Percentiles rank a stretch among this genome's conserved stretches.
These are phyloP conservation scores for Dendronephthya gigantea DNA, from an alignment of 64 coral and sea anemone genomes.

Conservation along the genomic window DNA sequence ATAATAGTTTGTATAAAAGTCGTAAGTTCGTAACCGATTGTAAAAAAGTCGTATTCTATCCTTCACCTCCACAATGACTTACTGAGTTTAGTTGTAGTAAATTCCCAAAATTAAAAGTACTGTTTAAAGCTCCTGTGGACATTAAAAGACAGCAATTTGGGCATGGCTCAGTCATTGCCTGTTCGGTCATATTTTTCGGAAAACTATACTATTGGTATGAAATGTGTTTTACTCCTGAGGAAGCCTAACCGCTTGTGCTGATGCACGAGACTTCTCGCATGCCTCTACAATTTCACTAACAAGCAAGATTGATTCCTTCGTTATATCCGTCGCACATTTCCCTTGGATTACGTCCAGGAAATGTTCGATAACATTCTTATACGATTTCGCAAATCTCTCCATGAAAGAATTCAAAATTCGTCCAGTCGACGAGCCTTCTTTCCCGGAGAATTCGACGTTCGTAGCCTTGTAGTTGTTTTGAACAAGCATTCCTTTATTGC, in stretches of 20 bases:
- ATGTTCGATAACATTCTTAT: slow-evolving; percentile 39
- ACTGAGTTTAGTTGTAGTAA: too few relatives aligned
- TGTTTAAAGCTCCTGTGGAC: too few relatives aligned
- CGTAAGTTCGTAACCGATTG: too few relatives aligned
- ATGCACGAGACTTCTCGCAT: slow-evolving; percentile 55
- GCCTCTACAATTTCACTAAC: slow-evolving; percentile 42
- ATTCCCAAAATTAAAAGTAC: too few relatives aligned
- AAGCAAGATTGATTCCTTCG: slow-evolving; percentile 38
- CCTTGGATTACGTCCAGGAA: slow-evolving; percentile 62
- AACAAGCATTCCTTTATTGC: slow-evolving; percentile 64
- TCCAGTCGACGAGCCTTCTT: neutral
- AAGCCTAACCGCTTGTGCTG: slow-evolving; percentile 37
- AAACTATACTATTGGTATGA: neutral
- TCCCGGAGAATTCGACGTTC: slow-evolving; percentile 16
- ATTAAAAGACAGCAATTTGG: too few relatives aligned
- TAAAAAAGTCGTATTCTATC: too few relatives aligned
- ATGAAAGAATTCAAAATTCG: slow-evolving; percentile 44
- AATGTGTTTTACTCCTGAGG: neutral
- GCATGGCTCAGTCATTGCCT: too few relatives aligned
- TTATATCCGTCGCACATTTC: slow-evolving; percentile 39
- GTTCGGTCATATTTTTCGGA: neutral
- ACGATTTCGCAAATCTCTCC: slow-evolving; percentile 51
- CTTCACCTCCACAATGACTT: too few relatives aligned
- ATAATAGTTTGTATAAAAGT: too few relatives aligned
- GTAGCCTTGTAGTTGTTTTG: slow-evolving; percentile 39